Conservation (phyloP, 2,888 invertebrate genomes). For the Ptilodon capucinus region DNA sequence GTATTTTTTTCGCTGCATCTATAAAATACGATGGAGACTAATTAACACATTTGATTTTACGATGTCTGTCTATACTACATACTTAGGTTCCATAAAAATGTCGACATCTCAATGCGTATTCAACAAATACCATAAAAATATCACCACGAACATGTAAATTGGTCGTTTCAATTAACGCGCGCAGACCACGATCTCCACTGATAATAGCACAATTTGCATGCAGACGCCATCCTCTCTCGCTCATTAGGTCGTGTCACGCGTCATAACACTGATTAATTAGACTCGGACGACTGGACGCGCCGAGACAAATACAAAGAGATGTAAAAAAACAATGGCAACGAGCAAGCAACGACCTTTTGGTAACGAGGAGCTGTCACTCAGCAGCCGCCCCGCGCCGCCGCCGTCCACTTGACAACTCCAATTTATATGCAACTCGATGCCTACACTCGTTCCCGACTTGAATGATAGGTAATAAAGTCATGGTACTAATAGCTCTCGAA, state of each 20-base stretch:
- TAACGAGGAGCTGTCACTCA: conserved; percentile 76
- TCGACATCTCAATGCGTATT: neutral
- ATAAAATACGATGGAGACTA: too few relatives aligned
- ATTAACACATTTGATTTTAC: too few relatives aligned
- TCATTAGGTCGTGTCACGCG: conserved; percentile 73
- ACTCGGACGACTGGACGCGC: conserved; percentile 39
- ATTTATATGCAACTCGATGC: conserved; percentile 68
- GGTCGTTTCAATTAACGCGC: neutral
- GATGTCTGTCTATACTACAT: too few relatives aligned
- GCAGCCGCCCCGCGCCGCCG: conserved; percentile 25
- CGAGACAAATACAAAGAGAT: conserved; percentile 47
- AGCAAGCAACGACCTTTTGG: conserved; percentile 68
- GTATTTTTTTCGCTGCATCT: too few relatives aligned
- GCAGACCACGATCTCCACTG: conserved; percentile 22
- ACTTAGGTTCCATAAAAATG: too few relatives aligned
- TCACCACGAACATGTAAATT: neutral
- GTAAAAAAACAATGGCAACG: conserved; percentile 52
- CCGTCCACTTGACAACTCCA: conserved; percentile 59
- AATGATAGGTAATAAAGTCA: conserved; percentile 50
- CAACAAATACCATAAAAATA: neutral
- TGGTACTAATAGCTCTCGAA: conserved; percentile 30
- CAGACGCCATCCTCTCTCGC: conserved; percentile 34
- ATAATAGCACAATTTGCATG: conserved; percentile 44
- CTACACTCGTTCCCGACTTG: conserved; percentile 37
- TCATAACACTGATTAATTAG: conserved; percentile 79